Base-by-base conservation (phyloP, 1,140 invertebrate genomes). In the Ruditapes philippinarum region DNA sequence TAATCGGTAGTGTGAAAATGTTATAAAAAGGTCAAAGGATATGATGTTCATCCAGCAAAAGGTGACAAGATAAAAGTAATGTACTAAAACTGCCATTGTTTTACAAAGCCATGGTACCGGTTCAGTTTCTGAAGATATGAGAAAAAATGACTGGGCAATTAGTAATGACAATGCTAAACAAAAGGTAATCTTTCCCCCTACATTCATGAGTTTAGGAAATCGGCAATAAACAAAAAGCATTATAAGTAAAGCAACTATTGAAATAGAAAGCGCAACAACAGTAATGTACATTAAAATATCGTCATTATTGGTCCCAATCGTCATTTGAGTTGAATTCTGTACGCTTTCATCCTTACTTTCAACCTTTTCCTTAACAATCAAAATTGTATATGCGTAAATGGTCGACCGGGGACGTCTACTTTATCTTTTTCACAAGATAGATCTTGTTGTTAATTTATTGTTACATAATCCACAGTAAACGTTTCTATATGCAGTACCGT, bases 11-110 rank as follows among this genome's bases (percentile, higher is more conserved):
- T 89, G 78, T 5, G 92, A 86, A 93, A 96, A 96, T 4, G 98
- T 98, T 33, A 96, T 94, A 94, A 96, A 97, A 9, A 97, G 95
- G 91, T 97, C 97, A 92, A 96, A 96, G 0, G 97, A 95, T 91
- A 97, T 95, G 0, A 96, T 95, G 57, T 96, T 96, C 96, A 96
- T 97, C 97, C 97, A 97, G 54, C 95, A 95, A 91, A 97, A 97
- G 0, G 96, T 95, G 0, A 96, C 94, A 81, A 97, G 93, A 92
- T 96, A 97, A 68, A 93, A 92, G 93, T 96, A 97, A 88, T 96
- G 96, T 25, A 96, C 96, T 22, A 95, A 42, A 0, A 96, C 92
- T 17, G 95, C 96, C 22, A 96, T 85, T 2, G 93, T 90, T 4
- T 80, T 89, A 73, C 94, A 95, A 1, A 70, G 49, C 38, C 45